These are phyloP conservation scores for Peromyscus eremicus DNA, from an alignment of 2,797 vertebrate species.

Conservation along the genomic window DNA sequence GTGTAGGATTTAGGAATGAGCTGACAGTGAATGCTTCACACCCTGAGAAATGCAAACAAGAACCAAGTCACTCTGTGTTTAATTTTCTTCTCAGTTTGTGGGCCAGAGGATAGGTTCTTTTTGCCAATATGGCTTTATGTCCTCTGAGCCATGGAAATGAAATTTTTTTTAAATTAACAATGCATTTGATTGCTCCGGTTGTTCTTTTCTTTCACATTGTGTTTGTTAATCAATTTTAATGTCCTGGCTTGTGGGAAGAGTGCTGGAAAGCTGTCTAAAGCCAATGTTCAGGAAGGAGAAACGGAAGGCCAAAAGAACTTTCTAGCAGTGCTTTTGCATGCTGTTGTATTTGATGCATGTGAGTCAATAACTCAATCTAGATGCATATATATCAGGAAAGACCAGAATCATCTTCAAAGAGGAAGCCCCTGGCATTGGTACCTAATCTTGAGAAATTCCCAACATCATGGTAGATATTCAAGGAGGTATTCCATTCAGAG, in stretches of 20 bases:
- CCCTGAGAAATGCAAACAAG: slow-evolving; percentile 80
- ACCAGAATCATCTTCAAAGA: not conserved
- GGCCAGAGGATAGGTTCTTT: slow-evolving; percentile 71
- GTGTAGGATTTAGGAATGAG: slow-evolving; percentile 42
- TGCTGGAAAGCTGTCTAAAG: not conserved
- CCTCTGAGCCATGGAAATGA: slow-evolving; percentile 62
- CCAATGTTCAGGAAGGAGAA: not conserved
- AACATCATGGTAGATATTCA: slow-evolving; percentile 48
- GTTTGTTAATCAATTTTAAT: slow-evolving; percentile 65
- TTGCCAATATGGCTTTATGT: slow-evolving; percentile 69
- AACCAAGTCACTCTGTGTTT: slow-evolving; percentile 76
- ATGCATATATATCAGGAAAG: not conserved
- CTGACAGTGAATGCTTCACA: slow-evolving; percentile 68
- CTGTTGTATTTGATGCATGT: not conserved
- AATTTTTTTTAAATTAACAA: slow-evolving; percentile 54
- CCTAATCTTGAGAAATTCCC: slow-evolving; percentile 58
- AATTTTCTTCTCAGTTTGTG: slow-evolving; percentile 76
- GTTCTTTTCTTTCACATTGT: slow-evolving; percentile 47
- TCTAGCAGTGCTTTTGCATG: not conserved
- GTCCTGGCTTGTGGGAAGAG: not conserved
- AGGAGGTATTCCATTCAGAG: not conserved
- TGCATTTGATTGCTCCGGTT: slow-evolving; percentile 72
- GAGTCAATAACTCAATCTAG: not conserved
- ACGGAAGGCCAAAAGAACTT: not conserved
- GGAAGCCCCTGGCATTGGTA: slow-evolving; percentile 8